phyloP scores from a whole-genome alignment of 2,888 invertebrate species.

The Adelphocoris suturalis region DNA sequence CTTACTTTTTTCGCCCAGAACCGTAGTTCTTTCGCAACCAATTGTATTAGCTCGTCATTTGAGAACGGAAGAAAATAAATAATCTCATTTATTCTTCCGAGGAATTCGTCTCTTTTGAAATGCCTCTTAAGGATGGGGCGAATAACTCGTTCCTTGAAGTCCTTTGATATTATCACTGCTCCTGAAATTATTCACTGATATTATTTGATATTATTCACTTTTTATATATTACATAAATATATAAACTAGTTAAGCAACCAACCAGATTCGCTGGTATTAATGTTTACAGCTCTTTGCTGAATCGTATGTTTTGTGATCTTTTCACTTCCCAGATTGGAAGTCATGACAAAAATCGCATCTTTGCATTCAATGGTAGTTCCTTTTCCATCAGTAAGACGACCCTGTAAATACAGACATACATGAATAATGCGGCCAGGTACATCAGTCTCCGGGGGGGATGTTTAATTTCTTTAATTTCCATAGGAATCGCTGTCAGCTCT shows the following conservation, averaged over 20 bases:
- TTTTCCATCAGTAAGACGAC: conserved; percentile 93
- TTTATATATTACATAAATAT: too few species aligned
- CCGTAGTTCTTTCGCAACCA: conserved; percentile 88
- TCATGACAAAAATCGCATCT: conserved; percentile 95
- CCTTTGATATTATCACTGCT: conserved; percentile 84
- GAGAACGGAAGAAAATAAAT: conserved; percentile 95
- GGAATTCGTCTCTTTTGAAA: conserved; percentile 93
- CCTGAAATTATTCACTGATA: too few species aligned
- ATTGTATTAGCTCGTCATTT: conserved; percentile 86
- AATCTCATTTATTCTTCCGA: conserved; percentile 95
- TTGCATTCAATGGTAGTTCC: conserved; percentile 94
- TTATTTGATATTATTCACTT: too few species aligned
- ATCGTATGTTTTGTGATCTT: conserved; percentile 92
- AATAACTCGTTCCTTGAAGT: conserved; percentile 92
- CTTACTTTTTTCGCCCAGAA: conserved; percentile 86
- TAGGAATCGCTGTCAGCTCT: too few species aligned
- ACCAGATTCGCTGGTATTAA: conserved; percentile 58
- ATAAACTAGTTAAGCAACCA: too few species aligned
- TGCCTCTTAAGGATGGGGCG: conserved; percentile 92
- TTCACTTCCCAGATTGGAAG: conserved; percentile 93
- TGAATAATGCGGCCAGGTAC: too few species aligned
- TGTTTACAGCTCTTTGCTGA: conserved; percentile 85
- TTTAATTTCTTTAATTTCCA: too few species aligned
- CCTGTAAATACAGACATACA: conserved; percentile 79
- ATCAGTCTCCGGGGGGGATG: too few species aligned